These are phyloP conservation scores for Ypsolopha scabrella DNA, from an alignment of 2,888 invertebrate genomes.

Conservation along the genomic window DNA sequence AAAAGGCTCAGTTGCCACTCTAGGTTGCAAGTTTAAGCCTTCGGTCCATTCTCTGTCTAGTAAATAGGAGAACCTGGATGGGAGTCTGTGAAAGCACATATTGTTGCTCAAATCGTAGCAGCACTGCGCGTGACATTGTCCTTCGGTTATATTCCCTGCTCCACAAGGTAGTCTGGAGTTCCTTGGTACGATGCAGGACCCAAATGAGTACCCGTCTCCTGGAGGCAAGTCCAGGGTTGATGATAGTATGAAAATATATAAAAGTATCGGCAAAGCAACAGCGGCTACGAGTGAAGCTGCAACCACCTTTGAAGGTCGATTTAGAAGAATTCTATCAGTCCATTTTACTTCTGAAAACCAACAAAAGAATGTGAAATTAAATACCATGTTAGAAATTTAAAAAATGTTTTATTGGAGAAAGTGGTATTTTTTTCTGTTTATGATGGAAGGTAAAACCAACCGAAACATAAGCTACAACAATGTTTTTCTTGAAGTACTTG, in stretches of 20 bases:
- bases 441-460: no score
- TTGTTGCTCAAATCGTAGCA: constrained; percentile 53
- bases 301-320: constrained; percentile 38
- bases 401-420: no score
- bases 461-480: no score
- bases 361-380: no score
- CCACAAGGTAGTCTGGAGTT: constrained; percentile 44
- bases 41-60: constrained; percentile 40
- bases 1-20: constrained; percentile 40
- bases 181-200: constrained; percentile 44
- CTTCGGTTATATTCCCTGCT: constrained; percentile 25
- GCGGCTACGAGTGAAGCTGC: constrained; percentile 24
- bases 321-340: constrained; percentile 46
- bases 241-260: constrained; percentile 40
- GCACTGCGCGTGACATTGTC: constrained; percentile 54
- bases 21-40: constrained; percentile 31
- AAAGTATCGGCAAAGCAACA: constrained; percentile 33
- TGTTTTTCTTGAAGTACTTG: no score
- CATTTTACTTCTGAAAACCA: constrained; percentile 42
- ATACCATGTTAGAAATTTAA: no score
- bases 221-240: constrained; percentile 29
- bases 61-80: constrained; percentile 62
- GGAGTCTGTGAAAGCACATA: constrained; percentile 65
- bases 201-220: constrained; percentile 45
- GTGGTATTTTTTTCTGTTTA: no score